phyloP scores from a whole-genome alignment of 1,140 invertebrate genomes.

The Magallana ariakensis region DNA sequence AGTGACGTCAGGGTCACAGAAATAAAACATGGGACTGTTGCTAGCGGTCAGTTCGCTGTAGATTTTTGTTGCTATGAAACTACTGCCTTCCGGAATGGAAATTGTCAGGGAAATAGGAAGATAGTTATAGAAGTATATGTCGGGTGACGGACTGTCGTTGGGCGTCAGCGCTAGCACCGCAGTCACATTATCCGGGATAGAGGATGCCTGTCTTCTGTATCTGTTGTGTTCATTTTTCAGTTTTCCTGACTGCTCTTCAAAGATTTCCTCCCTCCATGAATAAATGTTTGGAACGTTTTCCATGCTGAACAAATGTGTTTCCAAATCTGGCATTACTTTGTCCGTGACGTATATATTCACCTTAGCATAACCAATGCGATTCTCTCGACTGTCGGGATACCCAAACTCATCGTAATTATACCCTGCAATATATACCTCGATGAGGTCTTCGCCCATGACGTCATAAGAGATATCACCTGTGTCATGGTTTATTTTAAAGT shows the following conservation, averaged over 20 bases:
- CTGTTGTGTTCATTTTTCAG: not conserved
- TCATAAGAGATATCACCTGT: constrained; percentile 21
- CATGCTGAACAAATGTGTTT: constrained; percentile 17
- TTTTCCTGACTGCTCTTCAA: constrained; percentile 2
- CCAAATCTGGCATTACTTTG: not conserved
- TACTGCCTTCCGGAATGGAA: not conserved
- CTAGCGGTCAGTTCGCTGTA: not conserved
- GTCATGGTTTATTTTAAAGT: constrained; percentile 35
- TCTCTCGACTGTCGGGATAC: not conserved
- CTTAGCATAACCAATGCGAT: constrained; percentile 7
- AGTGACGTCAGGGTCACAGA: constrained; percentile 16
- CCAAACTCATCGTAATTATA: constrained; percentile 37
- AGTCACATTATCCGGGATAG: not conserved
- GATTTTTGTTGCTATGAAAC: not conserved
- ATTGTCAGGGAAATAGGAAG: not conserved
- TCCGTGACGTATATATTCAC: constrained; percentile 31
- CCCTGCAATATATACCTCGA: constrained; percentile 8
- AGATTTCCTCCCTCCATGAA: constrained; percentile 9
- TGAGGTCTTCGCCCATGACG: not conserved
- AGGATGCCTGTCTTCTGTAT: constrained; percentile 22
- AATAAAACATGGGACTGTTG: constrained; percentile 12
- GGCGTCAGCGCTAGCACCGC: not conserved
- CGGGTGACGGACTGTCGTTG: not conserved
- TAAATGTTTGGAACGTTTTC: constrained; percentile 37
- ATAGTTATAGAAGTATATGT: not conserved